phyloP scores from a whole-genome alignment of 2,888 invertebrate species.

The Hydroisotoma schaefferi region DNA sequence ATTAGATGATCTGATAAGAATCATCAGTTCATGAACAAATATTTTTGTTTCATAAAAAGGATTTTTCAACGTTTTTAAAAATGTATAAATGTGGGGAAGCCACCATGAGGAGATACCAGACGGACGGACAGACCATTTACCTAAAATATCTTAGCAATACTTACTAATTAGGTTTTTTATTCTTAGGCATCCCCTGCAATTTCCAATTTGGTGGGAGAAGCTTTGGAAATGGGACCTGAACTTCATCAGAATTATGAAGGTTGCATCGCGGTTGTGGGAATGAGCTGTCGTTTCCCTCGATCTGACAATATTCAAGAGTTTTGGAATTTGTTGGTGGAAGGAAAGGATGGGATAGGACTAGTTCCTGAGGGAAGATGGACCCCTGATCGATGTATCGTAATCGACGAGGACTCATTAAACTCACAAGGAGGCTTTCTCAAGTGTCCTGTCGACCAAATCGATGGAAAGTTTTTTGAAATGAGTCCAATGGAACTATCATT shows the following conservation, averaged over 20 bases:
- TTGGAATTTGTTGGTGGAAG: constrained; percentile 27
- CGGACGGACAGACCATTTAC: too few species aligned
- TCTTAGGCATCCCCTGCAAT: too few species aligned
- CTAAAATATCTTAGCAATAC: too few species aligned
- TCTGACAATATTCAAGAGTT: constrained; percentile 30
- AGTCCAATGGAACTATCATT: constrained; percentile 23
- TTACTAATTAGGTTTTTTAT: too few species aligned
- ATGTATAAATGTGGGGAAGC: too few species aligned
- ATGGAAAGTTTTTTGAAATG: constrained; percentile 26
- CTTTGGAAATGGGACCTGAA: background rate
- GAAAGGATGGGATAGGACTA: constrained; percentile 16
- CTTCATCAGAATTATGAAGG: constrained; percentile 3
- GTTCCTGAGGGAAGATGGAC: constrained; percentile 22
- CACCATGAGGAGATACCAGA: too few species aligned
- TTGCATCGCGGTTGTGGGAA: constrained; percentile 30
- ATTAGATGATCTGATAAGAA: too few species aligned
- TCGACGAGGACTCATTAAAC: constrained; percentile 10
- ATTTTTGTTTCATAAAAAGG: too few species aligned
- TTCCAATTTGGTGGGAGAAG: too few species aligned
- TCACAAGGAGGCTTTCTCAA: constrained; percentile 19
- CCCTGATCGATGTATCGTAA: constrained; percentile 4
- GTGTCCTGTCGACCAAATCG: constrained; percentile 19
- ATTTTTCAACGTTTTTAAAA: too few species aligned
- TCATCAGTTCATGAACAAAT: too few species aligned
- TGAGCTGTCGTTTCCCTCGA: constrained; percentile 32